Evolutionary conservation across 2,113 vertebrate genomes (phyloP).

Genomic region (Gymnocephalus cernua): DNA sequence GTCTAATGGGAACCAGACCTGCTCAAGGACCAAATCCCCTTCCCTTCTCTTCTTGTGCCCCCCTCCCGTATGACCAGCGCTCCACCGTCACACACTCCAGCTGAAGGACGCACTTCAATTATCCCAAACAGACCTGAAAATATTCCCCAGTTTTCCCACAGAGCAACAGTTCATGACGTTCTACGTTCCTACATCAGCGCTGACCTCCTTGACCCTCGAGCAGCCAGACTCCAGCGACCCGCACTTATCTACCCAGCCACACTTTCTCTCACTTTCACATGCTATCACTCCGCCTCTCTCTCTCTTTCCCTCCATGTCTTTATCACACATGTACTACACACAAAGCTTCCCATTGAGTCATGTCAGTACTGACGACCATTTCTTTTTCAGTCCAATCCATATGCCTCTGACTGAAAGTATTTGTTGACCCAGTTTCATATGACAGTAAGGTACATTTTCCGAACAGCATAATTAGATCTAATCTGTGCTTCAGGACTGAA

Average conservation of each 20-base stretch:
- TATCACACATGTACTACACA: background rate
- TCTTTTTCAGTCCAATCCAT: background rate
- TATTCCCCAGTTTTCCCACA: slow-evolving; percentile 82
- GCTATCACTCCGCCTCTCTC: slow-evolving; percentile 50
- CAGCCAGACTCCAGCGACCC: slow-evolving; percentile 62
- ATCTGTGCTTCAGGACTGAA: slow-evolving; percentile 4
- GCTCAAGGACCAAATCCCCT: slow-evolving; percentile 69
- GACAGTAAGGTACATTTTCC: slow-evolving; percentile 13
- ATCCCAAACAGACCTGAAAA: slow-evolving; percentile 87
- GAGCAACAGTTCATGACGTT: slow-evolving; percentile 52
- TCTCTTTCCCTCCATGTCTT: background rate
- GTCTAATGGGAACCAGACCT: slow-evolving; percentile 89
- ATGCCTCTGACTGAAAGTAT: background rate
- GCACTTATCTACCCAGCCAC: slow-evolving; percentile 62
- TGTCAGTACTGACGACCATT: background rate
- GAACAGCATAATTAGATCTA: slow-evolving; percentile 30
- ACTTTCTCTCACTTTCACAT: slow-evolving; percentile 63
- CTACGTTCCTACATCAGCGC: slow-evolving; percentile 54
- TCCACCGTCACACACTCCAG: slow-evolving; percentile 70
- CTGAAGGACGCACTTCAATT: slow-evolving; percentile 84
- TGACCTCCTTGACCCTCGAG: slow-evolving; percentile 72
- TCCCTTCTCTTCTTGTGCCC: slow-evolving; percentile 28
- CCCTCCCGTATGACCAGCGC: slow-evolving; percentile 46
- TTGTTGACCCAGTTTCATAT: background rate
- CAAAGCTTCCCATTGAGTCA: slow-evolving; percentile 23